These are phyloP conservation scores for Actenoides lindsayi DNA, from an alignment of 2,113 vertebrate genomes.

Conservation along the genomic window DNA sequence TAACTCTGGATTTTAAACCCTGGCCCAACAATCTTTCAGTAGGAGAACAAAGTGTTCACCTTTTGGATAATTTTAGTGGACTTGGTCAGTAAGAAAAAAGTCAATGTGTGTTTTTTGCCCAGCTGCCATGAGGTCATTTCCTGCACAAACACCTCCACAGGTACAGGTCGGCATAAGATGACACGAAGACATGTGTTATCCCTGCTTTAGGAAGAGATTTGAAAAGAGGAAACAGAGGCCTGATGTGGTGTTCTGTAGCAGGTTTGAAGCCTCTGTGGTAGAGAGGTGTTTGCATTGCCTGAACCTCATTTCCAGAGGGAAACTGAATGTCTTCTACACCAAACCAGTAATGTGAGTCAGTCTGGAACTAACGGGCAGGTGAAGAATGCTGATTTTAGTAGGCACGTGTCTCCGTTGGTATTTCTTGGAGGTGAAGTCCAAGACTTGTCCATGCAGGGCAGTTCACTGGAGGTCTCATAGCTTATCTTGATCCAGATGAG, in stretches of 20 bases:
- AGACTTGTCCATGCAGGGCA: neutral
- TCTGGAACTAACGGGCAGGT: neutral
- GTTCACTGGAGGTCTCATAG: neutral
- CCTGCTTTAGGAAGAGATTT: neutral
- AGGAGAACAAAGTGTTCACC: neutral
- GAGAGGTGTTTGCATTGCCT: neutral
- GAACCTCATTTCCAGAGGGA: neutral
- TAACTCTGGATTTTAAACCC: neutral
- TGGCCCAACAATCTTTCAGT: neutral
- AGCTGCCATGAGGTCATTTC: neutral
- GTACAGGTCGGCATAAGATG: neutral
- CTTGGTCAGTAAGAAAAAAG: neutral
- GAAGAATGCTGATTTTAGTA: neutral
- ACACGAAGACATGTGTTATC: neutral
- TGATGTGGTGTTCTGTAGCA: neutral
- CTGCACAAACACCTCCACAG: neutral
- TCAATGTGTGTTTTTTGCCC: neutral
- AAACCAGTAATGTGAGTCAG: neutral
- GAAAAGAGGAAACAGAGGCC: neutral
- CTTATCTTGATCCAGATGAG: neutral
- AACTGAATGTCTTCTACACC: neutral
- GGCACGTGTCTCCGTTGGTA: neutral
- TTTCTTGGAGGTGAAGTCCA: neutral
- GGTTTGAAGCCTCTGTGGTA: neutral
- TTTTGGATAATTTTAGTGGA: neutral